Evolutionary conservation across 2,888 invertebrate species (phyloP).

Genomic region (Gari tellinella): DNA sequence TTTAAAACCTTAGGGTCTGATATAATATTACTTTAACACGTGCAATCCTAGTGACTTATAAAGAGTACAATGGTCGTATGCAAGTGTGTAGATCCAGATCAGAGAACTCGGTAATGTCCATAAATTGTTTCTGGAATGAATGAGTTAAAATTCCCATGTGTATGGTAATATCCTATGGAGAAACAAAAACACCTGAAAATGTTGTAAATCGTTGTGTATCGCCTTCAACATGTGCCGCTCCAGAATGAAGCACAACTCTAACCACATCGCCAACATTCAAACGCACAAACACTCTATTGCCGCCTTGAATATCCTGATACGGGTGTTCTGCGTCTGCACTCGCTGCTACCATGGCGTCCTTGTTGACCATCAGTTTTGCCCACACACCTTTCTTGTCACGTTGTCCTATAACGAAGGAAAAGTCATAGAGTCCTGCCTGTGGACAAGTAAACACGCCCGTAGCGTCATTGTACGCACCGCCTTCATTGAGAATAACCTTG

Average conservation of each 20-base stretch:
- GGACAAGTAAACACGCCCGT: slow-evolving; percentile 14
- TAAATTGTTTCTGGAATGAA: too few relatives aligned
- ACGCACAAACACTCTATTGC: slow-evolving; percentile 6
- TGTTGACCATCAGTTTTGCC: slow-evolving; percentile 5
- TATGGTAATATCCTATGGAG: background rate
- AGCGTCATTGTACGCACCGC: background rate
- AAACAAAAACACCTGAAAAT: slow-evolving; percentile 1
- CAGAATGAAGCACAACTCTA: background rate
- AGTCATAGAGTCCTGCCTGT: slow-evolving; percentile 4
- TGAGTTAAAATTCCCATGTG: too few relatives aligned
- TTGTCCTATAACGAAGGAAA: slow-evolving; percentile 9
- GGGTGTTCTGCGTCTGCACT: background rate
- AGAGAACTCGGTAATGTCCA: too few relatives aligned
- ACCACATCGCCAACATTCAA: slow-evolving; percentile 4
- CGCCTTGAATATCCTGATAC: slow-evolving; percentile 11
- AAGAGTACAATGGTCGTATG: too few relatives aligned
- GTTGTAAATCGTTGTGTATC: slow-evolving; percentile 6
- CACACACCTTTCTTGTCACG: slow-evolving; percentile 1
- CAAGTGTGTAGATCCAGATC: too few relatives aligned
- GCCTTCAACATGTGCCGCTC: background rate
- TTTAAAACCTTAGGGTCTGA: too few relatives aligned
- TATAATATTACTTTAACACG: too few relatives aligned
- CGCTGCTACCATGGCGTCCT: background rate
- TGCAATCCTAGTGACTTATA: too few relatives aligned
- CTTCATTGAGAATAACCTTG: slow-evolving; percentile 11